Evolutionary conservation across 2,797 vertebrate species (phyloP), one percentile per base, ranked within the genome.

Genomic region (Cyclopterus lumpus): DNA sequence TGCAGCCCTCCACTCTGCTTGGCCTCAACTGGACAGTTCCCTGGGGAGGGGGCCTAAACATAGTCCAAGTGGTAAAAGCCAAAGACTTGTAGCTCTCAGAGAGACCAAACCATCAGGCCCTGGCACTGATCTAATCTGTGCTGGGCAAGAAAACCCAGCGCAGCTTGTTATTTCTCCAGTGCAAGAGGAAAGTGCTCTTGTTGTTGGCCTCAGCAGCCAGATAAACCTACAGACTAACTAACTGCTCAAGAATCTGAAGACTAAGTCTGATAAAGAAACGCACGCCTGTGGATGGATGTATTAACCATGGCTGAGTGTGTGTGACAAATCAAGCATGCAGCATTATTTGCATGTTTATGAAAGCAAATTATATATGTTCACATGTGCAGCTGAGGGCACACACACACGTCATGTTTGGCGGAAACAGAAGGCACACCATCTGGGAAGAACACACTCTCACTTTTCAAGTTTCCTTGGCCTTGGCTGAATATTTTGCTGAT

Each of bases 91-190:
- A 82, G 81, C 86, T 85, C 84, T 86, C 76, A 89, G 76, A 85
- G 77, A 73, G 72, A 78, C 68, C 73, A 68, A 88, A 86, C 72
- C 75, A 86, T 83, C 78, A 44, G 78, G 63, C 71, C n/a, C 69
- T 76, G 68, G 81, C 81, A 82, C 87, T 75, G 90, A 94, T 92
- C 86, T 91, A 91, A 93, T 93, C 90, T 88, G 63, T n/a, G 65
- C 69, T 40, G 72, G 75, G 75, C 74, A 87, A 80, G 18, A 84
- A 90, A 91, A 88, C 54, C 80, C 88, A 88, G 82, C 74, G 79
- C 83, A 73, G 82, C 77, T 91, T 90, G 86, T 88, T 92, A 84
- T 91, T 92, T 77, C 80, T 79, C 67, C 49, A 60, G 80, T 76
- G 75, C 82, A 82, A 11, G 2, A 77, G 82, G 68, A 87, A 88